Conservation (phyloP, 2,888 invertebrate genomes). For the Epinotia bilunana region DNA sequence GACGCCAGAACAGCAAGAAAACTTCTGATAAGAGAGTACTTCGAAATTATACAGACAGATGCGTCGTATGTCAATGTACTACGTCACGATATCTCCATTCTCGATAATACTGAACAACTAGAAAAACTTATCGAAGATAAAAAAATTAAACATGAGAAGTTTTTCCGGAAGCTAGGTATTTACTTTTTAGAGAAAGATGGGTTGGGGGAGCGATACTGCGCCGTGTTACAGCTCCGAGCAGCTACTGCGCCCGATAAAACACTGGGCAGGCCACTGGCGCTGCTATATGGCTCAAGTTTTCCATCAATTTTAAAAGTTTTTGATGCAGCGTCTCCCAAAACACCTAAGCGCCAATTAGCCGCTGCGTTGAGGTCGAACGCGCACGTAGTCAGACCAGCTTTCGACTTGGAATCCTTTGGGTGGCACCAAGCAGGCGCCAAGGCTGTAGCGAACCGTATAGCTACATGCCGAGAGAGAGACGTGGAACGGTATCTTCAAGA, state of each 20-base stretch:
- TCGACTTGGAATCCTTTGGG: slow-evolving; percentile 55
- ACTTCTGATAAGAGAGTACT: slow-evolving; percentile 58
- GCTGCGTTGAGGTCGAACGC: slow-evolving; percentile 58
- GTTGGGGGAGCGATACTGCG: slow-evolving; percentile 53
- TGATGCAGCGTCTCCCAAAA: slow-evolving; percentile 32
- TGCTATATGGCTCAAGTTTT: slow-evolving; percentile 45
- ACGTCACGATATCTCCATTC: slow-evolving; percentile 58
- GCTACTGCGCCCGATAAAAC: slow-evolving; percentile 24
- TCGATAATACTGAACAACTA: slow-evolving; percentile 53
- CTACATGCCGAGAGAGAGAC: slow-evolving; percentile 53
- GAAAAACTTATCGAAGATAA: slow-evolving; percentile 46
- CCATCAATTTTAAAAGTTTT: slow-evolving; percentile 45
- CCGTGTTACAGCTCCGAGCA: slow-evolving; percentile 41
- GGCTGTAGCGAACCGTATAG: slow-evolving; percentile 59
- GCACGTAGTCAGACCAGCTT: slow-evolving; percentile 57
- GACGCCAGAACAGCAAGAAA: slow-evolving; percentile 59
- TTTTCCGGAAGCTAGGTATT: slow-evolving; percentile 57
- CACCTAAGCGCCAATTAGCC: slow-evolving; percentile 49
- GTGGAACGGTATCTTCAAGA: slow-evolving; percentile 51
- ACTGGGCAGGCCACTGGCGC: slow-evolving; percentile 49
- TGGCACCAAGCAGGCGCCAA: slow-evolving; percentile 63
- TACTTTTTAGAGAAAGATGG: slow-evolving; percentile 65
- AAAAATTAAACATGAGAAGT: slow-evolving; percentile 53
- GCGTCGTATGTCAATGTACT: slow-evolving; percentile 65
- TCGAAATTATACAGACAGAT: slow-evolving; percentile 56